Percentiles rank a stretch among this genome's conserved stretches.
phyloP scores from a whole-genome alignment of 2,113 vertebrate genomes.

The Tenrec ecaudatus region DNA sequence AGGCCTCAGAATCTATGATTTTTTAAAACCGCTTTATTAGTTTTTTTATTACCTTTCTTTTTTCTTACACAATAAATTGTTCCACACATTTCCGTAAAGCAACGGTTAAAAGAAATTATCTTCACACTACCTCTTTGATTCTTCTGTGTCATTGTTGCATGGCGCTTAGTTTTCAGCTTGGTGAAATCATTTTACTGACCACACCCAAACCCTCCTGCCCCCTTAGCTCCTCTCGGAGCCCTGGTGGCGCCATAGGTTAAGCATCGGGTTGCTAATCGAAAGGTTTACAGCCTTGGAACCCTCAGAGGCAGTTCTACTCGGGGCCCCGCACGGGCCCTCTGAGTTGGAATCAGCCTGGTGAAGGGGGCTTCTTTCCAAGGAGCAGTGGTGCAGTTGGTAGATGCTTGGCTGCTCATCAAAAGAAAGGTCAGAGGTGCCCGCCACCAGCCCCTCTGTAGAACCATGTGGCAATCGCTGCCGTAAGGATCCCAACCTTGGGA shows the following conservation, averaged over 20 bases:
- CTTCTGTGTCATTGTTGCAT: slow-evolving; percentile 31
- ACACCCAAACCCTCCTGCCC: slow-evolving; percentile 10
- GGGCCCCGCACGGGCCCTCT: too few relatives aligned
- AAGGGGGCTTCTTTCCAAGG: too few relatives aligned
- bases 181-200: slow-evolving; percentile 37
- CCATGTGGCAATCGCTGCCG: background rate
- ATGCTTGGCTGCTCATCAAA: too few relatives aligned
- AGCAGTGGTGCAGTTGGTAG: too few relatives aligned
- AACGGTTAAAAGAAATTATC: slow-evolving; percentile 36
- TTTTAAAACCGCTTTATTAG: slow-evolving; percentile 37
- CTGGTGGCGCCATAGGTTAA: background rate
- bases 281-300: background rate
- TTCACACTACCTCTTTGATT: slow-evolving; percentile 16
- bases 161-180: slow-evolving; percentile 2
- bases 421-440: too few relatives aligned
- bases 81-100: slow-evolving; percentile 40
- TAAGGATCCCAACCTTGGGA: background rate
- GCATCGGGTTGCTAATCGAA: background rate
- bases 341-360: too few relatives aligned
- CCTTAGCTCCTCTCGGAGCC: background rate
- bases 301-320: too few relatives aligned
- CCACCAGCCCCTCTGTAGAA: background rate
- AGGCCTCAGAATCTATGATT: background rate
- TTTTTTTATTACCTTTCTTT: slow-evolving; percentile 18
- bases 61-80: slow-evolving; percentile 30